phyloP scores from a whole-genome alignment of 1,140 invertebrate genomes.

The Uloborus diversus region DNA sequence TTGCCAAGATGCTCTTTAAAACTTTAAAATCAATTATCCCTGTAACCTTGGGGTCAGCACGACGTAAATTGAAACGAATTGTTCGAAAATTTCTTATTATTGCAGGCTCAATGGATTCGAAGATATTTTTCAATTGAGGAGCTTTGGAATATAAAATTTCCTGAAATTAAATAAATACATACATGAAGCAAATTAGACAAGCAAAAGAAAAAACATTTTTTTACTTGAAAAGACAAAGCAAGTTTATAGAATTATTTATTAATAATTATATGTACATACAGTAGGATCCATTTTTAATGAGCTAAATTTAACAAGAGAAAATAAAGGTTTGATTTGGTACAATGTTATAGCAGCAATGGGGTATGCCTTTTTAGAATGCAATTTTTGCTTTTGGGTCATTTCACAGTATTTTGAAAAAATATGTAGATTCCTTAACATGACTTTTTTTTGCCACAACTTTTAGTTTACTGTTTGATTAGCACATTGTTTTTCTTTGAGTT shows the following conservation, averaged over 20 bases:
- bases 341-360: not conserved
- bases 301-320: not conserved
- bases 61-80: constrained; percentile 24
- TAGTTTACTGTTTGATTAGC: no score
- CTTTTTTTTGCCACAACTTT: no score
- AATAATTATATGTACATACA: not conserved
- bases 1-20: constrained; percentile 6
- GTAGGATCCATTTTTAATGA: no score
- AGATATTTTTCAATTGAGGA: constrained; percentile 9
- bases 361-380: no score
- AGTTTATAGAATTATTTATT: not conserved
- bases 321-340: not conserved
- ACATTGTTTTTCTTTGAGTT: no score
- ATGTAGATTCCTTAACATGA: no score
- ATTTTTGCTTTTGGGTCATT: no score
- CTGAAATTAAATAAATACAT: constrained; percentile 1
- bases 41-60: constrained; percentile 31
- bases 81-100: constrained; percentile 28
- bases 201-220: not conserved
- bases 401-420: no score
- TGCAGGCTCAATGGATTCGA: constrained; percentile 13
- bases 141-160: constrained; percentile 17
- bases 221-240: not conserved
- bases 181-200: not conserved
- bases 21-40: constrained; percentile 1